phyloP scores from a whole-genome alignment of 2,797 vertebrate species.

The Pseudochaenichthys georgianus region DNA sequence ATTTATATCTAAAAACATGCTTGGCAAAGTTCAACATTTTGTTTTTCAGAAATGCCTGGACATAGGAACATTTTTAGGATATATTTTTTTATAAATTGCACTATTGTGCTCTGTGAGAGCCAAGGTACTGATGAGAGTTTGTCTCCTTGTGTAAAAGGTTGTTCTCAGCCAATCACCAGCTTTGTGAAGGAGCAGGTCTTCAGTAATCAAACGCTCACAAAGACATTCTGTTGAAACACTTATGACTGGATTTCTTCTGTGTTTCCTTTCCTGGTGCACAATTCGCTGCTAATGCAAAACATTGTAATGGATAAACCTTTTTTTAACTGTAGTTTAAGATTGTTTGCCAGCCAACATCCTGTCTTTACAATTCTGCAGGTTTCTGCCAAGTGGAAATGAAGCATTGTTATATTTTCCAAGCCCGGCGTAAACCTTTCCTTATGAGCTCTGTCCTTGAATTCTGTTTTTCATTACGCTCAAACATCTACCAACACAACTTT shows the following conservation, averaged over 20 bases:
- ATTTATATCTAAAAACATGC: not conserved
- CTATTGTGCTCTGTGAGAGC: not conserved
- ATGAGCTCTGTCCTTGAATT: not conserved
- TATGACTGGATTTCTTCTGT: not conserved
- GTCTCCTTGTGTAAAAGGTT: not conserved
- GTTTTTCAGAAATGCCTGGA: not conserved
- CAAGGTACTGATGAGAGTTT: not conserved
- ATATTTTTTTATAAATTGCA: not conserved
- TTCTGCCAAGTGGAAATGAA: not conserved
- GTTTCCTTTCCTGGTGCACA: not conserved
- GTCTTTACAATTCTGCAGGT: not conserved
- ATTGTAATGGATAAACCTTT: not conserved
- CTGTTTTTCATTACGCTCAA: conserved; percentile 5
- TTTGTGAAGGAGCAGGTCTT: not conserved
- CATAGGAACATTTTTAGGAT: too few species aligned
- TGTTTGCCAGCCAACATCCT: not conserved
- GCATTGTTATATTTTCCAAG: not conserved
- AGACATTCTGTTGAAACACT: not conserved
- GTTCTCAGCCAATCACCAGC: conserved; percentile 7
- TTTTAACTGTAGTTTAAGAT: too few species aligned
- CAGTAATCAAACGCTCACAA: not conserved
- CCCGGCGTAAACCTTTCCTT: not conserved
- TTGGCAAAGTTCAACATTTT: not conserved
- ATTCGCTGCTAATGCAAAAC: not conserved
- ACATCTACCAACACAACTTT: not conserved